Base-by-base conservation (phyloP, 2,888 invertebrate species). In the Clepsis dumicolana region DNA sequence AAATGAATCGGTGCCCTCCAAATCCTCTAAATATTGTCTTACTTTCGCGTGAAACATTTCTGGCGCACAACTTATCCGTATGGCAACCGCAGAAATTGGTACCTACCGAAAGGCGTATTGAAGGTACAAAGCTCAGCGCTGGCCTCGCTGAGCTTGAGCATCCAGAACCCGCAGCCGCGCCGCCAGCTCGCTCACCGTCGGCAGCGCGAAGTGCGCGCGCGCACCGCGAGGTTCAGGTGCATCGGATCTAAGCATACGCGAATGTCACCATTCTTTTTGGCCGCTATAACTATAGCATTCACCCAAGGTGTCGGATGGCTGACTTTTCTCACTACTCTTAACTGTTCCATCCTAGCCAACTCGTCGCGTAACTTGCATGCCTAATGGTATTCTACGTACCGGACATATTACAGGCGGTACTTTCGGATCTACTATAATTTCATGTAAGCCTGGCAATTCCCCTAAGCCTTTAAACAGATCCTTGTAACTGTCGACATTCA, bases 181-280 rank as follows among this genome's bases (percentile, higher is more conserved):
- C 1, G 59, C 59, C 12, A 59, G 12, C 21, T 61, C 61, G 16
- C 8, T 59, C 0, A 59, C 4, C 7, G 56, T 44, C 21, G 54
- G 54, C 29, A 64, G 16, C 52, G 38, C 24, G 16, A 52, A 63
- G 53, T 63, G 63, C 32, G 57, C 57, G 35, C 57, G 57, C 35
- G 57, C 35, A 57, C 57, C 18, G 32, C 35, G 7, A 16, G 35
- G 57, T 57, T 57, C 4, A 57, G 27, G 1, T 16, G 57, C 14
- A 16, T 14, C 3, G 57, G 57, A 18, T 35, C 57, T 16, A 57
- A 24, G 24, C 57, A 57, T 35, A 57, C 24, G 3, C 57, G 57
- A 18, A 57, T 32, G 4, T 21, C 21, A 2, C 57, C 57, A 14
- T 57, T 38, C 25, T 52, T 52, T 25, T 29, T 29, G 5, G 29